Base-by-base conservation (phyloP, 2,113 vertebrate species). In the Acanthochromis polyacanthus region DNA sequence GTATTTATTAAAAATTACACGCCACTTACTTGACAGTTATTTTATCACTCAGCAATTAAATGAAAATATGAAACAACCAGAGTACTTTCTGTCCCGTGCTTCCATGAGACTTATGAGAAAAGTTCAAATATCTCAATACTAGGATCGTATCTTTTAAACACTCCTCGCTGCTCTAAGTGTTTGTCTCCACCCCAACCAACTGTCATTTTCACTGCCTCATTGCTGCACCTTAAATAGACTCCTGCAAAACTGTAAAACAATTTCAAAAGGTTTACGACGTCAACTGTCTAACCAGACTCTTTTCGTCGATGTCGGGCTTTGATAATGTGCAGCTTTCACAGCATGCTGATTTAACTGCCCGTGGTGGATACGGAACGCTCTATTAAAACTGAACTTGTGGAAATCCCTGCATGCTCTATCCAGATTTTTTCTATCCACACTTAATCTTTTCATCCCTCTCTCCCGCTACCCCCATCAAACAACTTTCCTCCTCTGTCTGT, bases 401-500 rank as follows among this genome's bases (percentile, higher is more conserved):
- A 81, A 86, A 72, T 64, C 84, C 82, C 74, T 71, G 67, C 45
- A 17, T n/a, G 79, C 57, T 67, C 45, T 1, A 30, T 73, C 75
- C 78, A 82, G 66, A 36, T 52, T 70, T 75, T 68, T 61, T 52
- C 30, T 52, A 28, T 64, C 6, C 43, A 25, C 19, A 17, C 45
- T 78, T 80, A 52, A 77, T 82, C 87, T 76, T 78, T 78, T 80
- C 84, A 78, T 68, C 59, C 71, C 38, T 16, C 72, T 68, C 68
- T 51, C 65, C 60, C 6, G 25, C 72, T 68, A 50, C 56, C 78
- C 65, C 75, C 75, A 75, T 88, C 85, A 89, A 86, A 91, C 81
- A 87, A 72, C 78, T 87, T 80, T 88, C 82, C 82, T 88, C 83
- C 88, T 81, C 76, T 82, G 88, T 75, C 83, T 92, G 89, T 92